Percentiles rank a stretch among this genome's conserved stretches.
Evolutionary conservation across 1,140 invertebrate species (phyloP).

Genomic region (Uloborus diversus): DNA sequence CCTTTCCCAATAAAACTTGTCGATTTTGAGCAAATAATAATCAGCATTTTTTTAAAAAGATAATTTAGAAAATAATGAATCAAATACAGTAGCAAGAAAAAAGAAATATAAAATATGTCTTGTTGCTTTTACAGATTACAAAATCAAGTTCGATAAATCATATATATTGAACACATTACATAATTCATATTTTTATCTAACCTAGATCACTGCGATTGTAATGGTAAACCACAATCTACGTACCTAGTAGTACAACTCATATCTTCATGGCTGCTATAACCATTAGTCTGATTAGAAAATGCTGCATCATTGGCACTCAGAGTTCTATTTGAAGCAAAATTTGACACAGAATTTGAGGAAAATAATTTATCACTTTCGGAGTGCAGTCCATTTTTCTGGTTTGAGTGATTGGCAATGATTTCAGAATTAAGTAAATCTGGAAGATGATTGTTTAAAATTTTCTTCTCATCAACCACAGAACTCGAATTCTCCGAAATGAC

Average conservation of each 20-base stretch:
- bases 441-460: background rate
- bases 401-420: slow-evolving; percentile 16
- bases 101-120: too few species aligned
- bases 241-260: slow-evolving; percentile 55
- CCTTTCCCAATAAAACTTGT: too few species aligned
- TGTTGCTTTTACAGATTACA: too few species aligned
- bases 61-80: too few species aligned
- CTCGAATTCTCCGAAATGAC: background rate
- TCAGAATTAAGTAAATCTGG: slow-evolving; percentile 17
- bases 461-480: background rate
- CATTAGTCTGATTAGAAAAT: slow-evolving; percentile 37
- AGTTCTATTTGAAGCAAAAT: slow-evolving; percentile 26
- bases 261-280: slow-evolving; percentile 49
- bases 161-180: too few species aligned
- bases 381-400: slow-evolving; percentile 4
- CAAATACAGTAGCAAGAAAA: too few species aligned
- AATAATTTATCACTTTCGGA: slow-evolving; percentile 1
- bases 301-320: slow-evolving; percentile 24
- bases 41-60: too few species aligned
- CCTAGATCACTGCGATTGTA: too few species aligned
- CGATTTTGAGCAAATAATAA: too few species aligned
- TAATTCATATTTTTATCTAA: too few species aligned
- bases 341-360: slow-evolving; percentile 19
- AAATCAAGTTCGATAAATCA: too few species aligned
- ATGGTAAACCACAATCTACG: too few species aligned